Evolutionary conservation across 2,113 vertebrate species (phyloP).

Genomic region (Sphaerodactylus townsendi): DNA sequence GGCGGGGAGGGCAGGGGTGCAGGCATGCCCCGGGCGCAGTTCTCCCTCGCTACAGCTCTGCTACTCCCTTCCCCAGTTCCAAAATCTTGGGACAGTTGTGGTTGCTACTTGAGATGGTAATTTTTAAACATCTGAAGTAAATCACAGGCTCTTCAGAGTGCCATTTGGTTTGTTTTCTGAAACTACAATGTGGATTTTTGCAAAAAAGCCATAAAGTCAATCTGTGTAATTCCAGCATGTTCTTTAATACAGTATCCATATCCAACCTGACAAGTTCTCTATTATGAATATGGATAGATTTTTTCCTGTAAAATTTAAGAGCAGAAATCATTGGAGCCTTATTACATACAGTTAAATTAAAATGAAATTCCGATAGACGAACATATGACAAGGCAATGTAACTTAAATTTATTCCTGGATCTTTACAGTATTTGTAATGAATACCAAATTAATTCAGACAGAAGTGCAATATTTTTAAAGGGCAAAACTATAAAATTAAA

Average conservation of each 20-base stretch:
- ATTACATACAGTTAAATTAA: constrained; percentile 57
- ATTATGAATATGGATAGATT: constrained; percentile 41
- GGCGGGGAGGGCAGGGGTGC: too few relatives aligned
- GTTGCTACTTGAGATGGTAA: too few relatives aligned
- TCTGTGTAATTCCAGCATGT: background rate
- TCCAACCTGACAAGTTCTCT: background rate
- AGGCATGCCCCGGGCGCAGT: too few relatives aligned
- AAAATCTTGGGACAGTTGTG: too few relatives aligned
- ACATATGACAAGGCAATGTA: constrained; percentile 56
- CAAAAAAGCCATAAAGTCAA: background rate
- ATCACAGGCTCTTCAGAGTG: too few relatives aligned
- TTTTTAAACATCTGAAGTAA: too few relatives aligned
- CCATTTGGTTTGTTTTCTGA: too few relatives aligned
- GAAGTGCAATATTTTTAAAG: constrained; percentile 61
- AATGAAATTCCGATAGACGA: constrained; percentile 58
- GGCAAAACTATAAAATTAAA: constrained; percentile 44
- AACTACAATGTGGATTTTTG: background rate
- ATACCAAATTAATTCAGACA: constrained; percentile 62
- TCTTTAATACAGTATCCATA: constrained; percentile 8
- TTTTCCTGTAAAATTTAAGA: constrained; percentile 58
- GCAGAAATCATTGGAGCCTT: constrained; percentile 57
- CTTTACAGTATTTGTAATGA: constrained; percentile 52
- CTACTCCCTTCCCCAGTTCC: too few relatives aligned
- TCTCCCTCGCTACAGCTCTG: too few relatives aligned
- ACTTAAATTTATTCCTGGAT: constrained; percentile 69